Evolutionary conservation across 2,888 invertebrate species (phyloP).

Genomic region (Volucella zonaria): DNA sequence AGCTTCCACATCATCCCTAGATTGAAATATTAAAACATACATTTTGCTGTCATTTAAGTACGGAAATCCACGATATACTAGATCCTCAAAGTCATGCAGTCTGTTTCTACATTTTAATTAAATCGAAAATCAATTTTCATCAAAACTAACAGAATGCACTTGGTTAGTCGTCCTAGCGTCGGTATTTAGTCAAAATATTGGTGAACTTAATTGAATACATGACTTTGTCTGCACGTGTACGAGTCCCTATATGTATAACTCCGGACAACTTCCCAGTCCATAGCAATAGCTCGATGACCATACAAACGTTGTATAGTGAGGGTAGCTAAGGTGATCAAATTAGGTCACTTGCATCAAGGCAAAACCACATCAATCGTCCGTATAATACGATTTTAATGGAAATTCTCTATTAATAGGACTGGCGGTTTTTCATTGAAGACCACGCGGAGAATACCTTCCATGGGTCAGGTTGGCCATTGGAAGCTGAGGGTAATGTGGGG

Average conservation of each 20-base stretch:
- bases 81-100: neutral
- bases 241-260: neutral
- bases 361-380: slow-evolving; percentile 70
- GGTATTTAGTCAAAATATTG: slow-evolving; percentile 10
- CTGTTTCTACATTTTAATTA: slow-evolving; percentile 5
- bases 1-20: no score
- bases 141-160: neutral
- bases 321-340: slow-evolving; percentile 47
- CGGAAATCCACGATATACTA: no score
- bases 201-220: slow-evolving; percentile 22
- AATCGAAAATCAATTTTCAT: slow-evolving; percentile 21
- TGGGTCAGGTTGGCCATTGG: slow-evolving; percentile 21
- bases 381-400: slow-evolving; percentile 70
- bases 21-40: no score
- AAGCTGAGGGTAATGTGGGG: neutral
- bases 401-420: slow-evolving; percentile 63
- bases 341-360: slow-evolving; percentile 65
- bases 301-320: neutral
- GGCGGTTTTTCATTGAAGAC: slow-evolving; percentile 56
- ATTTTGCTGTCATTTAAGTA: no score
- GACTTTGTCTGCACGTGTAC: slow-evolving; percentile 19
- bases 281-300: slow-evolving; percentile 9
- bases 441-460: slow-evolving; percentile 30
- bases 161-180: no score
- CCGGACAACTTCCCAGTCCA: slow-evolving; percentile 16